Evolutionary conservation across 2,888 invertebrate species (phyloP), one percentile per base, ranked within the genome.

Genomic region (Myopa testacea): DNA sequence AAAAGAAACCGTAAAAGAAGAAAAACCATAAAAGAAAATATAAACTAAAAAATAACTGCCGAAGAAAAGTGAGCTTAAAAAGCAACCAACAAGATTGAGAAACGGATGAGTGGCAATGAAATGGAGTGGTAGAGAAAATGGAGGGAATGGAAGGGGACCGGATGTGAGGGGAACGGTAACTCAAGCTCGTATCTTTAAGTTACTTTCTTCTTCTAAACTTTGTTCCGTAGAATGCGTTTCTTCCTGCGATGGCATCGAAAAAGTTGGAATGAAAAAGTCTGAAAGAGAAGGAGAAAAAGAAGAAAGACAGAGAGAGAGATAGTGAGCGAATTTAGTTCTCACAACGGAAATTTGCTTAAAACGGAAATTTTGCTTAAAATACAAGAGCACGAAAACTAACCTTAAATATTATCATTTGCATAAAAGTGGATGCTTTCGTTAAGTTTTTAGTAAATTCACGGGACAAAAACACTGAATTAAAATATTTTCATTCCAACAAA

Each of bases 261-360:
- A 45, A 8, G 6, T 45, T 45, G 10, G 45, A 45, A 6, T 1
- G 45, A 45, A 45, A 45, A 10, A 45, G 10, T 8, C 45, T 45
- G 45, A 45, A 45, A 4, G 55, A 55, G 55, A 55, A 55, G 55
- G 16, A 55, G n/a, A n/a, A 6, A n/a, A 55, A n/a, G 10, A 55
- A 12, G 55, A 55, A 55, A 16, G 55, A 55, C 1, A 16, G 16
- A 55, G 55, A 55, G 10, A 55, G 55, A 55, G 55, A 55, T 5
- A 55, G 6, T 4, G 55, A 55, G 55, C 7, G 45, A 45, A 45
- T 45, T 45, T 10, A 8, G 10, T 45, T 45, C 6, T 45, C 45
- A 45, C 7, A 16, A 16, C 65, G 65, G 65, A 65, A 65, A 65
- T 65, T 65, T 38, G 34, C 38, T 65, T 34, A 65, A 16, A 65